Percentiles rank a stretch among this genome's conserved stretches.
These are phyloP conservation scores for Parnassius orleans DNA, from an alignment of 2,888 invertebrate species.

Conservation along the genomic window DNA sequence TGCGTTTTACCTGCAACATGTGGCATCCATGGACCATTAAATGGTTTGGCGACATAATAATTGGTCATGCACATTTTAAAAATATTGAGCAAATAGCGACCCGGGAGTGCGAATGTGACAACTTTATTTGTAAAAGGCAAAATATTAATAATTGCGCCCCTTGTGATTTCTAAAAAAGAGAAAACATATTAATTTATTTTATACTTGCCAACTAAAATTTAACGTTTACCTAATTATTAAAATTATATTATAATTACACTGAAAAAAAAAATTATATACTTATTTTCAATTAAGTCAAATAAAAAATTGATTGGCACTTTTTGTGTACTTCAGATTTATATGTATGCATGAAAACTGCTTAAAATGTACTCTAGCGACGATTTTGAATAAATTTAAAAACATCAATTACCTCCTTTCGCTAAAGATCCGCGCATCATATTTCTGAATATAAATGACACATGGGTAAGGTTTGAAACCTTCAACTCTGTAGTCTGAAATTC, in stretches of 20 bases:
- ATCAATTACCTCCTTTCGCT: constrained; percentile 79
- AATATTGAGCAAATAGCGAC: constrained; percentile 82
- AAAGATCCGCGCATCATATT: constrained; percentile 86
- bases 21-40: constrained; percentile 65
- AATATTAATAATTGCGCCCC: constrained; percentile 84
- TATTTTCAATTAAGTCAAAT: no score
- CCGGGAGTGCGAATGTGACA: constrained; percentile 84
- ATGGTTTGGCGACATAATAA: constrained; percentile 50
- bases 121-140: constrained; percentile 88
- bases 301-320: no score
- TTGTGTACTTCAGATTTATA: no score
- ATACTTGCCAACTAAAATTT: no score
- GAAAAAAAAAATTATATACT: no score
- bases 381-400: background rate
- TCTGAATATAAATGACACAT: constrained; percentile 72
- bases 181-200: background rate
- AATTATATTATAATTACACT: no score
- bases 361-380: background rate
- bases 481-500: constrained; percentile 48
- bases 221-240: no score
- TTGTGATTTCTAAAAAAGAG: constrained; percentile 82
- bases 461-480: constrained; percentile 43
- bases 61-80: constrained; percentile 67
- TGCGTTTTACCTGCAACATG: constrained; percentile 79
- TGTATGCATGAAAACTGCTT: no score